Percentiles rank a stretch among this genome's conserved stretches.
phyloP scores from a whole-genome alignment of 2,797 vertebrate species.

The Propithecus perrieri region DNA sequence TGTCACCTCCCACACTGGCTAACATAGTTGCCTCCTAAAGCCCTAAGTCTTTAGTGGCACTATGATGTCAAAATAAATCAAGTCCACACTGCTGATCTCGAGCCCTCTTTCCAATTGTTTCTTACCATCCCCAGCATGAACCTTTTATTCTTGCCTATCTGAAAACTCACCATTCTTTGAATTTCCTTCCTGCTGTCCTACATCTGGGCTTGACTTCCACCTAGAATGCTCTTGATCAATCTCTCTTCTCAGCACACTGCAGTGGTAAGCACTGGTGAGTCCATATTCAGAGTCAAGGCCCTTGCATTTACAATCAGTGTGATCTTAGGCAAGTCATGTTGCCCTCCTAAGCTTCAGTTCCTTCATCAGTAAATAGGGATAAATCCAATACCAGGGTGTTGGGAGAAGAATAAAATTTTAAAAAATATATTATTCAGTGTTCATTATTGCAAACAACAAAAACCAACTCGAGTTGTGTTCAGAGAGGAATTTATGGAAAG shows the following conservation, averaged over 20 bases:
- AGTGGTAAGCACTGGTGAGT: conserved; percentile 15
- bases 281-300: background rate
- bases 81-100: background rate
- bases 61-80: background rate
- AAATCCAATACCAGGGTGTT: background rate
- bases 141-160: background rate
- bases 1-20: background rate
- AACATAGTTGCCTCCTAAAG: background rate
- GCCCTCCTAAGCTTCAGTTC: background rate
- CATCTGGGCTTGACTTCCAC: background rate
- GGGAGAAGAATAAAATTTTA: background rate
- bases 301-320: background rate
- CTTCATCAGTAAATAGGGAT: background rate
- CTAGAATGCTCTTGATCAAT: background rate
- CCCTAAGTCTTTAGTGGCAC: background rate
- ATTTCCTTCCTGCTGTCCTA: background rate
- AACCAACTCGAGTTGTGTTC: background rate
- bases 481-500: background rate
- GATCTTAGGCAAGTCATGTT: background rate
- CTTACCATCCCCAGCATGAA: background rate
- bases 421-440: background rate
- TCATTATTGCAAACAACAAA: background rate
- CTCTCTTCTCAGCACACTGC: background rate
- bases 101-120: background rate
- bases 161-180: conserved; percentile 16